A percentile compares a stretch with the other conserved stretches of the same genome.
These are phyloP conservation scores for Dendrolimus kikuchii DNA, from an alignment of 1,140 invertebrate genomes.

Conservation along the genomic window DNA sequence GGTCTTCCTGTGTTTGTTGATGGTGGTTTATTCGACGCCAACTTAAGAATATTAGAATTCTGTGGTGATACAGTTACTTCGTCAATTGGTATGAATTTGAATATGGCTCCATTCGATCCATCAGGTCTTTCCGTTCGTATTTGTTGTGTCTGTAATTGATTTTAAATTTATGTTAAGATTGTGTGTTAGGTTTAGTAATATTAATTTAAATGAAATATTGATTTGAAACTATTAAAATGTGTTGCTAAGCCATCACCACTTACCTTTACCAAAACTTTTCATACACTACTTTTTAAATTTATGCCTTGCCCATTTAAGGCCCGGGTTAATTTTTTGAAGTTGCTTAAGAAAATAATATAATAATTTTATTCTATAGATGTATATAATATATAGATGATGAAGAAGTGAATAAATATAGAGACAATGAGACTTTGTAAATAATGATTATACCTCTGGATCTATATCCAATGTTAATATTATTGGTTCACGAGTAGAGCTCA, in stretches of 20 bases:
- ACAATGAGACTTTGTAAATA: slow-evolving; percentile 37
- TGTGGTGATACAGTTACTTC: slow-evolving; percentile 49
- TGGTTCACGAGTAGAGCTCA: slow-evolving; percentile 65
- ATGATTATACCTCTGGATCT: slow-evolving; percentile 71
- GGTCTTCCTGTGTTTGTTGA: slow-evolving; percentile 25
- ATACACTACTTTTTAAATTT: background rate
- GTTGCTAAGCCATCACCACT: slow-evolving; percentile 22
- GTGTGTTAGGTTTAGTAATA: background rate
- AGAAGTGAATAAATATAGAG: slow-evolving; percentile 11
- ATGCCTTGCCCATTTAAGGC: slow-evolving; percentile 2
- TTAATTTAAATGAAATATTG: background rate
- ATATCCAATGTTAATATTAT: slow-evolving; percentile 73
- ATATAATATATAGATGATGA: background rate
- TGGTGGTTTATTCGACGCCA: slow-evolving; percentile 46
- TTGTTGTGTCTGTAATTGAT: slow-evolving; percentile 65
- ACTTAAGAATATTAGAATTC: slow-evolving; percentile 61
- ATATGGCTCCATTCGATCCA: slow-evolving; percentile 51
- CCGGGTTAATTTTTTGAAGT: slow-evolving; percentile 2
- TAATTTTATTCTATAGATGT: background rate
- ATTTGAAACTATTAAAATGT: background rate
- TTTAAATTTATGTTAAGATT: slow-evolving; percentile 20
- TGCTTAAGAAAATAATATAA: slow-evolving; percentile 1
- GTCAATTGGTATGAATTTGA: slow-evolving; percentile 69
- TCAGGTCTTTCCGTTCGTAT: slow-evolving; percentile 66
- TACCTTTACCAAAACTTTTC: slow-evolving; percentile 14